phyloP scores from a whole-genome alignment of 2,113 vertebrate genomes.

The Perccottus glenii region DNA sequence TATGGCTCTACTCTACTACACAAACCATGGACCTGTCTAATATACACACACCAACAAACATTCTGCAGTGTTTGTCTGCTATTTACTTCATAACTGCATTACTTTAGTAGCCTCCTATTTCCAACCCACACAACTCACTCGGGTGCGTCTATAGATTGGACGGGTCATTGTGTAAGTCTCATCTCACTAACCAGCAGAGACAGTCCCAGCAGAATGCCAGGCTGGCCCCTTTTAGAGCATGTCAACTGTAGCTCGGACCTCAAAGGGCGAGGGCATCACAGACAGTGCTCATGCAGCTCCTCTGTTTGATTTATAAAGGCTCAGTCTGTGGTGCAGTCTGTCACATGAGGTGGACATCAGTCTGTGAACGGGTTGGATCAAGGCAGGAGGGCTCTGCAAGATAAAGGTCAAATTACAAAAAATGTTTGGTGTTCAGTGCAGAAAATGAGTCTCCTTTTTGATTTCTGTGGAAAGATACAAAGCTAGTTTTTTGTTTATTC shows the following conservation, averaged over 20 bases:
- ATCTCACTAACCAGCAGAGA: constrained; percentile 43
- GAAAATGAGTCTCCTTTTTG: background rate
- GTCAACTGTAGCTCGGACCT: constrained; percentile 46
- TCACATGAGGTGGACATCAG: constrained; percentile 48
- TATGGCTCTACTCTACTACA: constrained; percentile 33
- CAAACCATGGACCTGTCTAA: constrained; percentile 39
- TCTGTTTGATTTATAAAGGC: constrained; percentile 35
- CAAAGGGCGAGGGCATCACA: constrained; percentile 34
- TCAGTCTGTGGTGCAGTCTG: constrained; percentile 24
- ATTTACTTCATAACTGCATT: constrained; percentile 35
- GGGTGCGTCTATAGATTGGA: constrained; percentile 31
- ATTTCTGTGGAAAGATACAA: too few species aligned
- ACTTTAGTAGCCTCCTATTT: constrained; percentile 22
- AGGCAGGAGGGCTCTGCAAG: constrained; percentile 44
- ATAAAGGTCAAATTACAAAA: constrained; percentile 68
- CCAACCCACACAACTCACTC: background rate
- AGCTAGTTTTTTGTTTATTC: too few species aligned
- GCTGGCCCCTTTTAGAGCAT: constrained; percentile 41
- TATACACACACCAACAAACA: constrained; percentile 63
- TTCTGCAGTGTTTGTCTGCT: constrained; percentile 44
- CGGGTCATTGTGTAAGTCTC: constrained; percentile 25
- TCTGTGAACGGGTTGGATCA: constrained; percentile 36
- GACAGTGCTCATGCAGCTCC: constrained; percentile 23
- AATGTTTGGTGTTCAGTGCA: constrained; percentile 51
- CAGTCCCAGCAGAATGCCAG: constrained; percentile 30